Evolutionary conservation across 2,797 vertebrate species (phyloP).

Genomic region (Pogoniulus pusillus): DNA sequence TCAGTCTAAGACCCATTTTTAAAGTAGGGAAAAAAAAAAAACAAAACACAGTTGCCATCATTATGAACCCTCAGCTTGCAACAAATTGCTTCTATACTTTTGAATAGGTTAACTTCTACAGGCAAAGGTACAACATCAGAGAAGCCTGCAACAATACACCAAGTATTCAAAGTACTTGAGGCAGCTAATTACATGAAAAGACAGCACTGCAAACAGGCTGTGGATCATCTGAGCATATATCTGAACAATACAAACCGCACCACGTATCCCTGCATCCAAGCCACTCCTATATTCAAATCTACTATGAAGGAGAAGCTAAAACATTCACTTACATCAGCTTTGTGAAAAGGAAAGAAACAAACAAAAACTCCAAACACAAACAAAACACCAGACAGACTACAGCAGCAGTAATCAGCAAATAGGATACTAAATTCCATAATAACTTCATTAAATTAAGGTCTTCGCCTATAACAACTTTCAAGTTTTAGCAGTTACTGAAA

Average conservation of each 20-base stretch:
- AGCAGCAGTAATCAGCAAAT: background rate
- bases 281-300: background rate
- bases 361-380: too few relatives aligned
- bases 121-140: background rate
- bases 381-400: background rate
- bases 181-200: background rate
- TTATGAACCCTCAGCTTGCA: background rate
- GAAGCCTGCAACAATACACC: background rate
- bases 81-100: background rate
- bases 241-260: background rate
- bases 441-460: background rate
- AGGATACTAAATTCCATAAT: background rate
- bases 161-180: background rate
- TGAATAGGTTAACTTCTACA: background rate
- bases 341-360: too few relatives aligned
- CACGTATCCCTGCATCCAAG: background rate
- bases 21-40: background rate
- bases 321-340: background rate
- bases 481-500: background rate
- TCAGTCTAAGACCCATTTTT: background rate
- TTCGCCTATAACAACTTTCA: background rate
- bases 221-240: background rate
- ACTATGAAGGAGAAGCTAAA: background rate
- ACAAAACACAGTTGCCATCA: background rate
- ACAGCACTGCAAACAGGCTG: background rate